Evolutionary conservation across 2,888 invertebrate genomes (phyloP), one percentile per base, ranked within the genome.

Genomic region (Diloba caeruleocephala): DNA sequence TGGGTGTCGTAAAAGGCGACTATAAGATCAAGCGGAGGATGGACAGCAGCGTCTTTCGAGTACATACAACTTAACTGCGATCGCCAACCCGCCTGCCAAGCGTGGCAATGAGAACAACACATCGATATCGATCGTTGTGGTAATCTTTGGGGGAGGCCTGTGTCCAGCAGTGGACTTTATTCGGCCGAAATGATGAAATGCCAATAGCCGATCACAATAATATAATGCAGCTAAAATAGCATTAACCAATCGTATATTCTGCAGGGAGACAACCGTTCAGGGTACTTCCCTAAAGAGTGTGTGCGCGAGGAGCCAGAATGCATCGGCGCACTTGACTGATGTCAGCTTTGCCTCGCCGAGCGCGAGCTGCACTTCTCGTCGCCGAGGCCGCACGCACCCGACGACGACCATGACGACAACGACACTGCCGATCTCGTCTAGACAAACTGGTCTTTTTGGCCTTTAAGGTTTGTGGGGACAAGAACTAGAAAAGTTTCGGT

Each of bases 241-340:
- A 25, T 9, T 3, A 12, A 7, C 3, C 5, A 21, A 21, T 14
- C 17, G 1, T 4, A 0, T 12, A 19, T 33, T n/a, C 3, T 41
- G 0, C 79, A 93, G 92, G 91, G 91, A 17, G 94, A 94, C 85
- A 89, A 88, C 77, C 86, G 93, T 1, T 87, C 92, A 3, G 97
- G 97, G 10, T 97, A 96, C 85, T 97, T 97, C 87, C 97, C 97
- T 2, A 96, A 96, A 83, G 96, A 96, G 66, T 97, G 96, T 87
- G 97, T 97, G 36, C 94, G 94, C 36, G 95, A 95, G 84, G 95
- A 95, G 75, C 94, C 94, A 1, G 93, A 93, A 73, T 92, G 91
- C 41, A 89, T 92, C 71, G 93, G 93, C 10, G 89, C 90, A 75
- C 83, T 93, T 2, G 93, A 93, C 89, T 94, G 93, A 93, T 92